Evolutionary conservation across 2,113 vertebrate genomes (phyloP).

Genomic region (Antennarius striatus): DNA sequence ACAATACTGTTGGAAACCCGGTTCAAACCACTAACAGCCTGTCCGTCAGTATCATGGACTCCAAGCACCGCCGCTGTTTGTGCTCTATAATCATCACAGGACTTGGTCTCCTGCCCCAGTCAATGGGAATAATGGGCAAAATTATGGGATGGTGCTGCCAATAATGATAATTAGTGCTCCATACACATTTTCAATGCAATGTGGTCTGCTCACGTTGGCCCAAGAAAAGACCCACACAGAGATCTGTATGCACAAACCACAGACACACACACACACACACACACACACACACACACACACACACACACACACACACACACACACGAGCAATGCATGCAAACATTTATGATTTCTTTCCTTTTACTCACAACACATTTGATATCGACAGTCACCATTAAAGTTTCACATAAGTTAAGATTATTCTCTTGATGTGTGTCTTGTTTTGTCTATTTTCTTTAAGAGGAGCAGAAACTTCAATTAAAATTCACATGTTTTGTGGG

Average conservation of each 20-base stretch:
- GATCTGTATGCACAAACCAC: slow-evolving; percentile 18
- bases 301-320: too few species aligned
- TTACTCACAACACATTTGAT: too few species aligned
- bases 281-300: neutral
- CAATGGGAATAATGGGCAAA: slow-evolving; percentile 63
- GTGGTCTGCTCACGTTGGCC: slow-evolving; percentile 1
- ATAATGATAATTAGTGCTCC: slow-evolving; percentile 52
- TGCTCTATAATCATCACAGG: slow-evolving; percentile 57
- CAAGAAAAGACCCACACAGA: slow-evolving; percentile 24
- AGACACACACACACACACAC: neutral
- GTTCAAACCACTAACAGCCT: slow-evolving; percentile 54
- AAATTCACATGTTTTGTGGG: too few species aligned
- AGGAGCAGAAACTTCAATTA: too few species aligned
- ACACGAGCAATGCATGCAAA: too few species aligned
- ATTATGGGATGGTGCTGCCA: slow-evolving; percentile 52
- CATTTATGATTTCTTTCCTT: too few species aligned
- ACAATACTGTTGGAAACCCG: slow-evolving; percentile 32
- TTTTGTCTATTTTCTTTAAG: too few species aligned
- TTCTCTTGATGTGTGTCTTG: too few species aligned
- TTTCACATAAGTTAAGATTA: too few species aligned
- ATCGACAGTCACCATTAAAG: too few species aligned
- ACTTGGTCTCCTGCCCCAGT: slow-evolving; percentile 48
- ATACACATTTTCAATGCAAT: slow-evolving; percentile 46
- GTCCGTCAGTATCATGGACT: slow-evolving; percentile 48
- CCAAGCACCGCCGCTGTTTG: slow-evolving; percentile 38